These are phyloP conservation scores for Acanthis flammea DNA, from an alignment of 2,797 vertebrate species.

Conservation along the genomic window DNA sequence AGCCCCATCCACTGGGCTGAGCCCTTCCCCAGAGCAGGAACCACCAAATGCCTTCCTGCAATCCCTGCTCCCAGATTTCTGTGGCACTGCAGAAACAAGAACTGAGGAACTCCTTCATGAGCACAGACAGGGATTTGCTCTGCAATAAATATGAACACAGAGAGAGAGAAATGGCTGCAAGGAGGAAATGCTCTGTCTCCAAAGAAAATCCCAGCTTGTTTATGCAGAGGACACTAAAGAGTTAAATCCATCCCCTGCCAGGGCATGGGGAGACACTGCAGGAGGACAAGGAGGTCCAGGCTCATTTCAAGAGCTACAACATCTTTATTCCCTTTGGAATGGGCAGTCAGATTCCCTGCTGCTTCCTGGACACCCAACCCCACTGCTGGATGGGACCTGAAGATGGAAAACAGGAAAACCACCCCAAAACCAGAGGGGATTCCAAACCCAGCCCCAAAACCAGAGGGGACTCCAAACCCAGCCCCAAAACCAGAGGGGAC, in stretches of 20 bases:
- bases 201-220: background rate
- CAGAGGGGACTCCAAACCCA: background rate
- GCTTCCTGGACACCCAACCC: background rate
- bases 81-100: rapidly evolving
- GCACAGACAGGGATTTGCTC: rapidly evolving
- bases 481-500: background rate
- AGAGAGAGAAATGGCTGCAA: rapidly evolving
- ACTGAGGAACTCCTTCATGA: rapidly evolving
- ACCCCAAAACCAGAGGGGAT: background rate
- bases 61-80: background rate
- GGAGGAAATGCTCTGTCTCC: background rate
- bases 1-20: rapidly evolving
- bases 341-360: rapidly evolving
- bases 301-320: background rate
- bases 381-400: rapidly evolving
- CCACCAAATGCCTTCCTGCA: background rate
- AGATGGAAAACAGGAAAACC: background rate
- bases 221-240: background rate
- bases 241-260: background rate
- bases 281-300: background rate
- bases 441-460: background rate
- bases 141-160: rapidly evolving
- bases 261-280: background rate
- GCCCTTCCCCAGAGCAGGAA: background rate
- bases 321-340: rapidly evolving